These are phyloP conservation scores for Diarsia brunnea DNA, from an alignment of 2,888 invertebrate species.

Conservation along the genomic window DNA sequence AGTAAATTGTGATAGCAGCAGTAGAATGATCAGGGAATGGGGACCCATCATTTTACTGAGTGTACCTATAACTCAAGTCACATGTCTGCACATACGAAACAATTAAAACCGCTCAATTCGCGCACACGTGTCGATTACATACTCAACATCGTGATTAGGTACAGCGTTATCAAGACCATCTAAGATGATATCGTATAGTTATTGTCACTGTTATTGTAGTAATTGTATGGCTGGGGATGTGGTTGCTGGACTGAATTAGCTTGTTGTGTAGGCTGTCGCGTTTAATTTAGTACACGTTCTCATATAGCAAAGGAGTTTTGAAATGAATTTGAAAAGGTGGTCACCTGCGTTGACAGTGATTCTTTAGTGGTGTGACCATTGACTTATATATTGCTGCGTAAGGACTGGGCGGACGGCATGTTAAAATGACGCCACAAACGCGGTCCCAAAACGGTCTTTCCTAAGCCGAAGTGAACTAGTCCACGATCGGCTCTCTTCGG, in stretches of 20 bases:
- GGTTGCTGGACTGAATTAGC: not conserved
- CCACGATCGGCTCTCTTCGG: too few relatives aligned
- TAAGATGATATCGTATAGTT: conserved; percentile 41
- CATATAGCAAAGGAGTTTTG: not conserved
- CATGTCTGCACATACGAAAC: conserved; percentile 23
- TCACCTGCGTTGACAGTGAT: too few relatives aligned
- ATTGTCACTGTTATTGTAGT: conserved; percentile 12
- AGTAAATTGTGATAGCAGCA: too few relatives aligned
- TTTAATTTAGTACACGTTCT: not conserved
- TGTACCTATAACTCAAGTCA: conserved; percentile 35
- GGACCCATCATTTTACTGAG: too few relatives aligned
- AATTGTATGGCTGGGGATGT: not conserved
- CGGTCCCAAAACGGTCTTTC: too few relatives aligned
- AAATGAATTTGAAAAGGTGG: not conserved
- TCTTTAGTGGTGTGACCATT: too few relatives aligned
- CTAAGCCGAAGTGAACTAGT: too few relatives aligned
- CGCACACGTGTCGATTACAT: conserved; percentile 27
- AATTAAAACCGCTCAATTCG: conserved; percentile 28
- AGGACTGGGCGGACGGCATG: too few relatives aligned
- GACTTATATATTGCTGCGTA: too few relatives aligned
- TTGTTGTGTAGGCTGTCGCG: not conserved
- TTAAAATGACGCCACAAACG: too few relatives aligned
- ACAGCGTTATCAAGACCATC: conserved; percentile 45
- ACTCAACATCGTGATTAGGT: conserved; percentile 12
- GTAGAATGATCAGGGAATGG: too few relatives aligned